phyloP scores from a whole-genome alignment of 2,113 vertebrate species.

The Microtus montanus region DNA sequence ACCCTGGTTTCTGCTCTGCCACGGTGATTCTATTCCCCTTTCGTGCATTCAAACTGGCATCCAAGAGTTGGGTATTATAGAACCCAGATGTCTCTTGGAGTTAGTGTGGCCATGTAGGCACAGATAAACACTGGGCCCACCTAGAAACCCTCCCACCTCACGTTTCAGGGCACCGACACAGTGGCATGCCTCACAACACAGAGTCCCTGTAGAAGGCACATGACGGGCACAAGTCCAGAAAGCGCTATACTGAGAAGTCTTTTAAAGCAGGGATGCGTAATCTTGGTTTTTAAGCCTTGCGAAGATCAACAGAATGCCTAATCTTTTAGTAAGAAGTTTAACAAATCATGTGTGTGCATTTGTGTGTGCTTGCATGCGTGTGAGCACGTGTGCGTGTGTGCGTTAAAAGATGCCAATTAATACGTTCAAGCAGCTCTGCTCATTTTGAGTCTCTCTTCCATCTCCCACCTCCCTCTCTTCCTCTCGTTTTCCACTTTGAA shows the following conservation, averaged over 20 bases:
- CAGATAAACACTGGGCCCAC: neutral
- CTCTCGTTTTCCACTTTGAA: neutral
- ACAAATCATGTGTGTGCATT: neutral
- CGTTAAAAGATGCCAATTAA: neutral
- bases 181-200: neutral
- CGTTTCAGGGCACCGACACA: neutral
- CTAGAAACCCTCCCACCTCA: neutral
- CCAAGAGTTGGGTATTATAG: neutral
- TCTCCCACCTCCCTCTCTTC: neutral
- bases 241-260: neutral
- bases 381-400: neutral
- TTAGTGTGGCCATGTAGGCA: neutral
- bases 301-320: neutral
- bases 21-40: neutral
- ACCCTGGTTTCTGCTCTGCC: neutral
- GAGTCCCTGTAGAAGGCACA: neutral
- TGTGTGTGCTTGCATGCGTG: neutral
- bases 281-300: constrained; percentile 1
- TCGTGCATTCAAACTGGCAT: neutral
- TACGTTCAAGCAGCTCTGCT: neutral
- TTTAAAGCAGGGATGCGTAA: neutral
- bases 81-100: neutral
- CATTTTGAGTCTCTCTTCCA: neutral
- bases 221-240: neutral
- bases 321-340: neutral